Evolutionary conservation across 2,797 vertebrate species (phyloP), one percentile per base, ranked within the genome.

Genomic region (Gobio occitaniae): DNA sequence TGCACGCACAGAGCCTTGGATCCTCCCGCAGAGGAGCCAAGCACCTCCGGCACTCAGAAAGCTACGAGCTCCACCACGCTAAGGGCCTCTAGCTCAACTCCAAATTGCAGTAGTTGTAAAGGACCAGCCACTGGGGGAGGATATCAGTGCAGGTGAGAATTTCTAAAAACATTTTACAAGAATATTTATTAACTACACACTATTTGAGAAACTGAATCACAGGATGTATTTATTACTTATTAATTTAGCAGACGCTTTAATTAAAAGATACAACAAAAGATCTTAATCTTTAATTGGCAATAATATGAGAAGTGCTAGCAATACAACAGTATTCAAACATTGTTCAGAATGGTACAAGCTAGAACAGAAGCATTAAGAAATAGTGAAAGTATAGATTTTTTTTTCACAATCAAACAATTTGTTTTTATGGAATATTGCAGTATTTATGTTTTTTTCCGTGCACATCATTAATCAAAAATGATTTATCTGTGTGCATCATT

Each of bases 141-240:
- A 78, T 99, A 99, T 93, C 97, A 98, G 88, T 99, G 98, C 96
- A 99, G 98, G 98, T 99, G 89, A 87, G 89, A 36, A 36, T 36
- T 16, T 72, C 15, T 63, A 6, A 47, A 65, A 25, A 9, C 25
- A 32, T 63, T 38, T 80, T 13, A 21, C 6, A 38, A 13, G 36
- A 17, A 54, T 65, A 66, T 68, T 29, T 38, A 54, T 13, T 77
- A 21, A 21, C 38, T 29, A 63, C 25, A 21, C 69, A 82, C 3
- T 71, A 38, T 71, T 71, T 47, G 19, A n/a, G n/a, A 78, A 61
- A 29, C 7, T 44, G n/a, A 63, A 17, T 47, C 41, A 61, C 38
- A 63, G 54, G 11, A 41, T 63, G 12, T 29, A 15, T 63, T 32
- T 32, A 16, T 15, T 29, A 63, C 7, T 63, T 29, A 63, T 63